A percentile compares a stretch with the other conserved stretches of the same genome.
Conservation (phyloP, 2,113 vertebrate species). For the Notothenia rossii region DNA sequence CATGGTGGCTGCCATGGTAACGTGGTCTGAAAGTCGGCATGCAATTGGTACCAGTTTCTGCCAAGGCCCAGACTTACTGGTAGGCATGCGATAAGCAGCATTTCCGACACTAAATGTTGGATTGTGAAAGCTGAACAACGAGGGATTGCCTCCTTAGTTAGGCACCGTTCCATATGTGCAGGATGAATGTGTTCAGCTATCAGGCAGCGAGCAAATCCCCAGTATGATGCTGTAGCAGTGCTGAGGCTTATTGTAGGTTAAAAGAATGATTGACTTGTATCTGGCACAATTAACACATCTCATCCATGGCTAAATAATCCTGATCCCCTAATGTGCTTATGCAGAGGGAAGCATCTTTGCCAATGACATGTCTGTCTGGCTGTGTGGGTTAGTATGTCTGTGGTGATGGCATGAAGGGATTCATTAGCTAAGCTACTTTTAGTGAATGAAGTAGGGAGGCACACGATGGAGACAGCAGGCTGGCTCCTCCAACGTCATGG, state of each 20-base stretch:
- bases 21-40: conserved; percentile 83
- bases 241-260: conserved; percentile 62
- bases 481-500: conserved; percentile 77
- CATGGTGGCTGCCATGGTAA: conserved; percentile 87
- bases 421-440: conserved; percentile 76
- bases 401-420: conserved; percentile 60
- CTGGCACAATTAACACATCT: conserved; percentile 73
- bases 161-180: conserved; percentile 67
- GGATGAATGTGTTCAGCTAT: conserved; percentile 53
- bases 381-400: conserved; percentile 71
- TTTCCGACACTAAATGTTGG: conserved; percentile 61
- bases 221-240: conserved; percentile 33
- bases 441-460: conserved; percentile 82
- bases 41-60: conserved; percentile 86
- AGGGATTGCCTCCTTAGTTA: conserved; percentile 40
- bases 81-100: conserved; percentile 77
- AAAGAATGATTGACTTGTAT: conserved; percentile 68
- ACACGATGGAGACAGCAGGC: conserved; percentile 69
- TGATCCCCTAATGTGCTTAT: conserved; percentile 79
- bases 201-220: conserved; percentile 58
- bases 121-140: conserved; percentile 62
- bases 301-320: conserved; percentile 70
- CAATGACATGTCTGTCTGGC: conserved; percentile 65
- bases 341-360: conserved; percentile 63
- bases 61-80: conserved; percentile 80